Conservation (phyloP, 2,888 invertebrate species). For the Tethea ocularis region DNA sequence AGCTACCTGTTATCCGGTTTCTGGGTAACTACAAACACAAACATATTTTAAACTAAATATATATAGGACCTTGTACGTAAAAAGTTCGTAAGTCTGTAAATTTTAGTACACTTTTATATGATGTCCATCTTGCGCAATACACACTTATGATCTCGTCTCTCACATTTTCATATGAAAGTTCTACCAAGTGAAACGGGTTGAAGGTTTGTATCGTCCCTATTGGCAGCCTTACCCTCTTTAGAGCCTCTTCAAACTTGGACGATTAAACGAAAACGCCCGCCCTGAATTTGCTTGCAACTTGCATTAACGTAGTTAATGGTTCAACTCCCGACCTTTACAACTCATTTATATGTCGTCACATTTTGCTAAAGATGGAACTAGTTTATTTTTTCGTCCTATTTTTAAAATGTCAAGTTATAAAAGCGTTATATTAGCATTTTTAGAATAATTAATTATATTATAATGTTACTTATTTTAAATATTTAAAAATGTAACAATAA, state of each 20-base stretch:
- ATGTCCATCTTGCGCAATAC: slow-evolving; percentile 17
- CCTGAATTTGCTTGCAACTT: slow-evolving; percentile 51
- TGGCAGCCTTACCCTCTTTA: slow-evolving; percentile 41
- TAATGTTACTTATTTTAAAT: too few species aligned
- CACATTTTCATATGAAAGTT: slow-evolving; percentile 41
- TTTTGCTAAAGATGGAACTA: not conserved
- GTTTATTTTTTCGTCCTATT: not conserved
- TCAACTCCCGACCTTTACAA: slow-evolving; percentile 39
- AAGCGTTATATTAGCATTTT: too few species aligned
- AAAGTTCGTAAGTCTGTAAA: not conserved
- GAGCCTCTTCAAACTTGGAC: slow-evolving; percentile 49
- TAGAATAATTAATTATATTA: too few species aligned
- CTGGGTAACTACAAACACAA: not conserved
- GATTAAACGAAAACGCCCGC: slow-evolving; percentile 45
- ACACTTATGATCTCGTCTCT: slow-evolving; percentile 39
- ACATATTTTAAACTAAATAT: not conserved
- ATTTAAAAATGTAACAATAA: too few species aligned
- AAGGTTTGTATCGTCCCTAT: slow-evolving; percentile 46
- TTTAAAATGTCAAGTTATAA: too few species aligned
- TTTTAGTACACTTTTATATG: not conserved
- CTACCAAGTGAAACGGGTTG: slow-evolving; percentile 21
- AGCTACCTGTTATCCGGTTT: too few species aligned
- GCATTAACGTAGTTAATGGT: slow-evolving; percentile 50
- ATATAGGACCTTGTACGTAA: too few species aligned
- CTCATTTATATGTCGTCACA: slow-evolving; percentile 19